Percentiles rank a stretch among this genome's conserved stretches.
Evolutionary conservation across 2,797 vertebrate genomes (phyloP).

Genomic region (Heliangelus exortis): DNA sequence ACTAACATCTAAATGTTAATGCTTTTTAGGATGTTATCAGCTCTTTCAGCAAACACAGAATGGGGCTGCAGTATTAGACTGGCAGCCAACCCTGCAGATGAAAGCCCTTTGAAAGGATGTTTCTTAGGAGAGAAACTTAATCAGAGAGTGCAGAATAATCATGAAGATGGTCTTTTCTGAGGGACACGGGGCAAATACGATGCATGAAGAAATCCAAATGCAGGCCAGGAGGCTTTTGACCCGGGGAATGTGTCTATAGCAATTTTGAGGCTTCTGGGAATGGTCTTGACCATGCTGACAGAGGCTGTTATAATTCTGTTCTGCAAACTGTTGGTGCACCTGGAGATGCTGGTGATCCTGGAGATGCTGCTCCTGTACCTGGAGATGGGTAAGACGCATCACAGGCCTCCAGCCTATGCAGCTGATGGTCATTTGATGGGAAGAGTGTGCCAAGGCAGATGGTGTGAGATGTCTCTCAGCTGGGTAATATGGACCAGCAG

Average conservation of each 20-base stretch:
- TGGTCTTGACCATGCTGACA: neutral
- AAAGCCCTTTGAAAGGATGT: conserved; percentile 40
- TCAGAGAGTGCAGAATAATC: conserved; percentile 21
- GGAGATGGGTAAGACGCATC: neutral
- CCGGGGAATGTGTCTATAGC: neutral
- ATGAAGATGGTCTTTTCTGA: neutral
- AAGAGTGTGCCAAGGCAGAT: accelerated
- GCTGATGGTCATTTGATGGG: neutral
- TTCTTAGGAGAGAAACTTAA: conserved; percentile 58
- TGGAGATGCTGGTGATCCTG: accelerated
- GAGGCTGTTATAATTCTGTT: neutral
- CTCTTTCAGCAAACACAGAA: conserved; percentile 51
- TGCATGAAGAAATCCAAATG: neutral
- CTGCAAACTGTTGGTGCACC: neutral
- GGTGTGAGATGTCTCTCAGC: neutral
- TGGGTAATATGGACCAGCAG: neutral
- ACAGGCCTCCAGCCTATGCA: neutral
- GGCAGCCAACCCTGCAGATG: conserved; percentile 42
- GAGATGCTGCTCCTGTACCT: accelerated
- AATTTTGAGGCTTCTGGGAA: neutral
- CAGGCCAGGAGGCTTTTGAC: neutral
- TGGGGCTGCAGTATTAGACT: conserved; percentile 26
- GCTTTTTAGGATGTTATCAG: conserved; percentile 38
- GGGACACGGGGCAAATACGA: neutral
- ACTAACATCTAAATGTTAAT: conserved; percentile 54